Percentiles rank a stretch among this genome's conserved stretches.
phyloP scores from a whole-genome alignment of 2,888 invertebrate genomes.

The Lottia scabra region DNA sequence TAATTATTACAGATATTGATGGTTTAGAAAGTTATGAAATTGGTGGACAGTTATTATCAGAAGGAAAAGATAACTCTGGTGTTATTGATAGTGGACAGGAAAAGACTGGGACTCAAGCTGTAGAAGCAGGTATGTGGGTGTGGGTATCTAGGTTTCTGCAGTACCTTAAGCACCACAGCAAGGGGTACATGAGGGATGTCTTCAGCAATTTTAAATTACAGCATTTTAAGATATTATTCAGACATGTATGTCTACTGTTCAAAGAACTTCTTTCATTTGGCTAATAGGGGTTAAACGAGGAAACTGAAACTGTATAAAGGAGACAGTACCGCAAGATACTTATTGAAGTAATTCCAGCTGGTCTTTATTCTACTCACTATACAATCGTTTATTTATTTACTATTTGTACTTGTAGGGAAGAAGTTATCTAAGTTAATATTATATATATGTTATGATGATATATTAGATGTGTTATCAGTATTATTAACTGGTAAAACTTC shows the following conservation, averaged over 20 bases:
- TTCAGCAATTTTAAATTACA: too few species aligned
- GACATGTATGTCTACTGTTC: too few species aligned
- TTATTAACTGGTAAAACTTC: conserved; percentile 73
- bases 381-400: not conserved
- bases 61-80: conserved; percentile 23
- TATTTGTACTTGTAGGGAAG: conserved; percentile 46
- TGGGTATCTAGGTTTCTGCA: not conserved
- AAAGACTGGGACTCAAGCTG: not conserved
- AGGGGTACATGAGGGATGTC: too few species aligned
- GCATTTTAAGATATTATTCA: too few species aligned
- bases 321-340: too few species aligned
- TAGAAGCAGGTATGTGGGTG: not conserved
- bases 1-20: conserved; percentile 50
- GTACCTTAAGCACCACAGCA: too few species aligned
- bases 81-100: not conserved
- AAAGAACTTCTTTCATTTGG: too few species aligned
- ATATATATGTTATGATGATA: conserved; percentile 92
- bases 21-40: conserved; percentile 81
- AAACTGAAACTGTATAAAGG: too few species aligned
- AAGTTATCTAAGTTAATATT: conserved; percentile 76
- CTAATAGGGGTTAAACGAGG: too few species aligned
- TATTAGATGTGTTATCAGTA: conserved; percentile 87
- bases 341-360: too few species aligned
- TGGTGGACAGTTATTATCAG: conserved; percentile 81
- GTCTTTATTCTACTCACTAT: too few species aligned